Base-by-base conservation (phyloP, 2,888 invertebrate species). In the Tetheella fluctuosa region DNA sequence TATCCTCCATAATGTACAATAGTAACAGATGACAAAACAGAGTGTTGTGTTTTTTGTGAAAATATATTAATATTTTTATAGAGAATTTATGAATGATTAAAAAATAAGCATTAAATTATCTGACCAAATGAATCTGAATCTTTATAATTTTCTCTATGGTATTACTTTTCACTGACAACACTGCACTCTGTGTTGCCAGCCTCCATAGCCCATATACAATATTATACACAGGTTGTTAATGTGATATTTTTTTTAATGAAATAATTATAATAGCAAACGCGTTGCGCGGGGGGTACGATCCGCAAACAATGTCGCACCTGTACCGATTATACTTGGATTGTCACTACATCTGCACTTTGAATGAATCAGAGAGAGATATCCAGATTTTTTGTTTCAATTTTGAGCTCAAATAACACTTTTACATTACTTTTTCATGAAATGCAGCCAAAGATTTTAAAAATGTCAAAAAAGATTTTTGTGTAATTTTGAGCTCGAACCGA, bases 1-100 rank as follows among this genome's bases (percentile, higher is more conserved):
- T 72, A 59, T 91, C 91, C 92, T 92, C 92, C 92, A 92, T 67
- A 90, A 82, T 83, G 70, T 92, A 90, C 92, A 92, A 92, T 92
- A 92, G 92, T 84, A 69, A 30, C 59, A 59, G 39, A 23, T 58
- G 65, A 0, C 57, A 59, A 25, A 65, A 58, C 79, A 90, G 77
- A 90, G 71, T 86, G 86, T 82, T 64, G 64, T 87, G 82, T 88
- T 83, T 62, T 66, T 65, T 64, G 64, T 53, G 28, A 54, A 30
- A 12, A 30, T 23, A 30, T n/a, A n/a, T 52, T 53, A n/a, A 25
- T 28, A 53, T 23, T n/a, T 54, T 48, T 10, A 6, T n/a, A 53
- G 15, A 28, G 23, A 53, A 1, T 5, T 25, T 13, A 5, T 2
- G 1, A 52, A 4, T 13, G 0, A 6, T 34, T 34, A 13, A 12